Conservation (phyloP, 2,113 vertebrate genomes). For the Bungarus multicinctus region DNA sequence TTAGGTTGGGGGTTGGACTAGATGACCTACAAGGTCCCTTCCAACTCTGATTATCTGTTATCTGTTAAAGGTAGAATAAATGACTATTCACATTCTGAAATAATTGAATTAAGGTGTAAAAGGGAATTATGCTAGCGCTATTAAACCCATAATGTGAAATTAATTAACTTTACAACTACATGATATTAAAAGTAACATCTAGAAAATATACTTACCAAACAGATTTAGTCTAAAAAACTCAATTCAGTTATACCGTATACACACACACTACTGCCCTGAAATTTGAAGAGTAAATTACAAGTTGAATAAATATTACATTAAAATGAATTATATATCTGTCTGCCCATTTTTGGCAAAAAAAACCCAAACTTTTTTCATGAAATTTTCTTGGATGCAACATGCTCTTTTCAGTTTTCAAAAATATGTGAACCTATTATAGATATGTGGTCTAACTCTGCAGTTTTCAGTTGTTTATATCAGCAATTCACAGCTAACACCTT, state of each 20-base stretch:
- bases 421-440: not conserved
- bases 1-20: too few relatives aligned
- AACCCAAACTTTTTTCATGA: not conserved
- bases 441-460: conserved; percentile 1
- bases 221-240: not conserved
- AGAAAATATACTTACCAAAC: not conserved
- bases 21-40: too few relatives aligned
- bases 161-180: not conserved
- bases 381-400: not conserved
- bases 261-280: not conserved
- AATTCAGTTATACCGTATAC: not conserved
- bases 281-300: not conserved
- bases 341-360: not conserved
- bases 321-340: not conserved
- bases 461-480: conserved; percentile 34
- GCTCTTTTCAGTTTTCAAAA: conserved; percentile 17
- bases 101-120: not conserved
- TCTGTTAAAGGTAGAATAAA: not conserved
- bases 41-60: too few relatives aligned
- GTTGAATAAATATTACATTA: not conserved
- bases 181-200: not conserved
- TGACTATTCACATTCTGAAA: not conserved
- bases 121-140: not conserved
- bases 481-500: conserved; percentile 63
- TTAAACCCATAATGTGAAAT: not conserved